A percentile compares a stretch with the other conserved stretches of the same genome.
phyloP scores from a whole-genome alignment of 1,140 invertebrate genomes.

The Zeugodacus cucurbitae region DNA sequence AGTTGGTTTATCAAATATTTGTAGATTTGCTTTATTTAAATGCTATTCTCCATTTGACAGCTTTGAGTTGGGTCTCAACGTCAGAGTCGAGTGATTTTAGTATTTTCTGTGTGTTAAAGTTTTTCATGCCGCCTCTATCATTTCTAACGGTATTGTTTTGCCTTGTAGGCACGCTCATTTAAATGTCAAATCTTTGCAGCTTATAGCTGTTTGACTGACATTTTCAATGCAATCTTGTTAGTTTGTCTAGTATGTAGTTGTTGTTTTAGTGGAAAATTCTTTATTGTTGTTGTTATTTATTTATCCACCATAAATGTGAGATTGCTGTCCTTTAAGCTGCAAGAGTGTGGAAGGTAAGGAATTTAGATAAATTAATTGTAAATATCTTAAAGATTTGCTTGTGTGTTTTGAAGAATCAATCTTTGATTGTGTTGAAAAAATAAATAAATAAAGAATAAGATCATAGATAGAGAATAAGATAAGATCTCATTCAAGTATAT shows the following conservation, averaged over 20 bases:
- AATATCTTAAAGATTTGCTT: no score
- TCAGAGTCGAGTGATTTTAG: neutral
- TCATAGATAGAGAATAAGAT: no score
- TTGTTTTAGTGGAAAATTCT: no score
- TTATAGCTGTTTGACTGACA: neutral
- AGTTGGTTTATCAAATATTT: neutral
- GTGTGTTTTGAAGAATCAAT: no score
- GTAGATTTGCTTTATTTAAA: neutral
- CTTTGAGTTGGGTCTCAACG: neutral
- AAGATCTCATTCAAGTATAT: no score
- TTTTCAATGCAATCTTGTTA: neutral
- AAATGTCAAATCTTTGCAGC: neutral
- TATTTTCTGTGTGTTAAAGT: neutral
- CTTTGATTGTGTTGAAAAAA: no score
- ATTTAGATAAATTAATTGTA: no score
- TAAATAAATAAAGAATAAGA: no score
- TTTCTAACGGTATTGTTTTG: neutral
- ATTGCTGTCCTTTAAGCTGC: no score
- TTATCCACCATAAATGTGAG: no score
- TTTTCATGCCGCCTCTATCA: neutral
- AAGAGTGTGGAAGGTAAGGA: no score
- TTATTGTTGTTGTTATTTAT: no score
- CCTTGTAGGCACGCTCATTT: neutral
- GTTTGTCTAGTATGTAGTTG: neutral
- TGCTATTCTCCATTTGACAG: neutral